A percentile compares a stretch with the other conserved stretches of the same genome.
These are phyloP conservation scores for Leptopilina syphax DNA, from an alignment of 2,888 invertebrate species.

Conservation along the genomic window DNA sequence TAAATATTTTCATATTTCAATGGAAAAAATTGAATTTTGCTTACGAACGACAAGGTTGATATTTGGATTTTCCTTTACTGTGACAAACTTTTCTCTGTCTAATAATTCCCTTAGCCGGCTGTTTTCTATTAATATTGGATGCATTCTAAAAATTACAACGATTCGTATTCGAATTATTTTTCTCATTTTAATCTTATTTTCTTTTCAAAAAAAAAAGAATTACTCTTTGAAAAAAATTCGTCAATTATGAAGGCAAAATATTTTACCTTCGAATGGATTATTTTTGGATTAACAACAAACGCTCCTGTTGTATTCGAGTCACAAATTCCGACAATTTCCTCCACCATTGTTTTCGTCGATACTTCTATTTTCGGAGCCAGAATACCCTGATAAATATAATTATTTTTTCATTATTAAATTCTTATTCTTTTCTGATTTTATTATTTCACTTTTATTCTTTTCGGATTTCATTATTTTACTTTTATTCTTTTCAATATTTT, in stretches of 20 bases:
- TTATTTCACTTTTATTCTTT: no score
- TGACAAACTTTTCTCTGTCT: constrained; percentile 73
- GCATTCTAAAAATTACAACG: constrained; percentile 59
- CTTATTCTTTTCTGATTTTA: no score
- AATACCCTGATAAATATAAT: constrained; percentile 79
- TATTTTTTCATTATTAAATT: constrained; percentile 14
- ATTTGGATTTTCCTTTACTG: constrained; percentile 59
- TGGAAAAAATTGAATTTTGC: background rate
- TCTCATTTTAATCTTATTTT: no score
- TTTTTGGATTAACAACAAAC: constrained; percentile 75
- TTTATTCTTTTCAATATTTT: no score
- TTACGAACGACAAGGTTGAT: constrained; percentile 61
- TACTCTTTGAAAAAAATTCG: background rate
- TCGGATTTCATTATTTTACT: no score
- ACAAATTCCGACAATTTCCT: constrained; percentile 78
- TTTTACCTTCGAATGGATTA: constrained; percentile 72
- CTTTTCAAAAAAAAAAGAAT: constrained; percentile 18
- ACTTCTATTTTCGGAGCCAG: constrained; percentile 85
- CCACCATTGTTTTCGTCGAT: constrained; percentile 83
- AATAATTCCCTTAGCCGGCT: constrained; percentile 64
- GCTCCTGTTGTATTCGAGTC: constrained; percentile 55
- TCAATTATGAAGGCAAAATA: background rate
- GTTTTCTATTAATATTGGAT: constrained; percentile 61
- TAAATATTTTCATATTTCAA: no score
- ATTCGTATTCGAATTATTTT: no score